Base-by-base conservation (phyloP, 2,113 vertebrate genomes). In the Engraulis encrasicolus region DNA sequence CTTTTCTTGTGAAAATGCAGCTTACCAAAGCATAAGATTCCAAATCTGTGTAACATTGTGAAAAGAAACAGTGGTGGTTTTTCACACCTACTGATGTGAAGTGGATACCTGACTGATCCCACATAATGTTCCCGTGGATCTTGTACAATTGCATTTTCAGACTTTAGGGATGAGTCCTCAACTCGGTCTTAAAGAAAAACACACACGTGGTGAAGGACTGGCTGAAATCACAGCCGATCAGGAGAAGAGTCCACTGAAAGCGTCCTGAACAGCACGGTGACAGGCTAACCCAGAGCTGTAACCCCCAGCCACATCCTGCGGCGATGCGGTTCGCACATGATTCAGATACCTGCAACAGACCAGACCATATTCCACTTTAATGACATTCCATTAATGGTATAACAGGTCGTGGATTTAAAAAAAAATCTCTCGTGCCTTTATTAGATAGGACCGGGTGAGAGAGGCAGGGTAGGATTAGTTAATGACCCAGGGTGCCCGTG, bases 191-290 rank as follows among this genome's bases (percentile, higher is more conserved):
- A n/a, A n/a, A n/a, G 36, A 48, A 34, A 38, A 40, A 49, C 7
- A 52, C 6, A 19, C 5, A n/a, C n/a, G 19, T 34, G 14, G 49
- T 11, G 6, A n/a, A 9, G 37, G 45, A 9, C 31, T 9, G 1
- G 14, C 36, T 27, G 40, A 45, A 19, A 31, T 93, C 86, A 93
- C 52, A 78, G 78, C 81, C 27, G 27, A 84, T 0, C 1, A 17
- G 23, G 80, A 80, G 89, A 99, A 97, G 78, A 99, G 95, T 7
- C 98, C 97, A 38, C 97, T 99, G 95, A 99, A 97, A 0, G 98
- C 97, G 80, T 99, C 98, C 92, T 99, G 97, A 27, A 99, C 86
- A 15, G 98, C 98, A 85, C 98, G 94, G 91, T 98, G 95, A 94
- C 98, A 99, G 0, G 98, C 98, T 18, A 99, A 93, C 40, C 95